phyloP scores from a whole-genome alignment of 2,888 invertebrate genomes.

The Dendrolimus pini region DNA sequence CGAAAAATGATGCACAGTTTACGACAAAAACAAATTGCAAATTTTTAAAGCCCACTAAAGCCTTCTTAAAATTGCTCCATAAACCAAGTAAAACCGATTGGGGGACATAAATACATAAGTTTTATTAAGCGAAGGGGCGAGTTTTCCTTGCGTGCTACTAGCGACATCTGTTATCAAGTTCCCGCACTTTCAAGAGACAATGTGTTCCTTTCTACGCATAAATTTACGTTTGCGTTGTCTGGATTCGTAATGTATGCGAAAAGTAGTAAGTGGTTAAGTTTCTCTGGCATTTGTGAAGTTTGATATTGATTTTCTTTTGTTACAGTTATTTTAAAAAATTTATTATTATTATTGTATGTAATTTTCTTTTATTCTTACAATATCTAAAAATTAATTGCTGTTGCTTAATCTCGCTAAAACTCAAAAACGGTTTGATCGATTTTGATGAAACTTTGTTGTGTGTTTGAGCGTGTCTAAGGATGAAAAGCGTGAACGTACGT shows the following conservation, averaged over 20 bases:
- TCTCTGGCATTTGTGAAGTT: background rate
- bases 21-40: constrained; percentile 12
- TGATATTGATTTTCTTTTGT: background rate
- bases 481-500: no score
- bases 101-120: constrained; percentile 21
- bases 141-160: constrained; percentile 12
- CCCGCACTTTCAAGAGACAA: background rate
- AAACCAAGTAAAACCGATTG: constrained; percentile 1
- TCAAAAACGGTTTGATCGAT: no score
- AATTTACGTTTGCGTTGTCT: constrained; percentile 12
- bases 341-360: no score
- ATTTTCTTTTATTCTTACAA: no score
- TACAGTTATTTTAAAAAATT: no score
- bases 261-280: constrained; percentile 5
- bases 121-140: constrained; percentile 11
- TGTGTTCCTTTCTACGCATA: background rate
- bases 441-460: no score
- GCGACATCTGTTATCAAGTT: constrained; percentile 2
- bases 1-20: background rate
- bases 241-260: constrained; percentile 18
- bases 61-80: background rate
- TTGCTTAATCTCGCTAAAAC: no score
- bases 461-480: no score
- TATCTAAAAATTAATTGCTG: no score
- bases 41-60: background rate